These are phyloP conservation scores for Scomberomorus guttatus DNA, from an alignment of 2,797 vertebrate genomes.

Conservation along the genomic window DNA sequence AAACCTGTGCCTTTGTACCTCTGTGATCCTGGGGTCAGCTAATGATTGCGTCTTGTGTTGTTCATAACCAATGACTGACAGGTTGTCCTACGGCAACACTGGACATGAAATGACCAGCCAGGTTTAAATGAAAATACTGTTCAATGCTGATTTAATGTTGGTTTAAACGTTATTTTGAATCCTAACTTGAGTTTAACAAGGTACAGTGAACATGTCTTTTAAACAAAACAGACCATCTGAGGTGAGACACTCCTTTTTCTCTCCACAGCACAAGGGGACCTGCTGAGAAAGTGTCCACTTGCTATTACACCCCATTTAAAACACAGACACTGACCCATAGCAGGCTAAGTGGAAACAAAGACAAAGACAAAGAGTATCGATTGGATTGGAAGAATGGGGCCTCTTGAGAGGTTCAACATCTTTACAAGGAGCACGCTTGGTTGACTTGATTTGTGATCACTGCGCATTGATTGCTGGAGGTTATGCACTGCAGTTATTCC, in stretches of 20 bases:
- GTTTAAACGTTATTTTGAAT: neutral
- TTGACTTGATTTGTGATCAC: conserved; percentile 50
- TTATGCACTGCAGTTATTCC: conserved; percentile 11
- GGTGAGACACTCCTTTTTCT: conserved; percentile 26
- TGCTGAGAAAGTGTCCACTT: conserved; percentile 21
- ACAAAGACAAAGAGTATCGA: conserved; percentile 59
- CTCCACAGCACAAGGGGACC: conserved; percentile 11
- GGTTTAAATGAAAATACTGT: neutral
- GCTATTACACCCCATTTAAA: conserved; percentile 58
- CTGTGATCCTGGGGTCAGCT: neutral
- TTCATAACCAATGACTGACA: neutral
- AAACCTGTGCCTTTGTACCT: neutral
- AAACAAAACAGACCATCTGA: conserved; percentile 22
- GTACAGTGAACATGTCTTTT: neutral
- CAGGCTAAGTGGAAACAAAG: conserved; percentile 50
- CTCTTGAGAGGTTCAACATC: conserved; percentile 49
- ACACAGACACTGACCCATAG: conserved; percentile 44
- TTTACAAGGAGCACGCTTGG: conserved; percentile 44
- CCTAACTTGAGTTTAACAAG: neutral
- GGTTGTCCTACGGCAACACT: neutral
- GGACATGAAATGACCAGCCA: neutral
- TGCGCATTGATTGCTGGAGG: conserved; percentile 46
- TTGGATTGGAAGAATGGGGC: conserved; percentile 48
- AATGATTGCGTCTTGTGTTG: neutral
- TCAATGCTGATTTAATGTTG: conserved; percentile 1